Evolutionary conservation across 2,888 invertebrate genomes (phyloP).

Genomic region (Philopedon plagiatum): DNA sequence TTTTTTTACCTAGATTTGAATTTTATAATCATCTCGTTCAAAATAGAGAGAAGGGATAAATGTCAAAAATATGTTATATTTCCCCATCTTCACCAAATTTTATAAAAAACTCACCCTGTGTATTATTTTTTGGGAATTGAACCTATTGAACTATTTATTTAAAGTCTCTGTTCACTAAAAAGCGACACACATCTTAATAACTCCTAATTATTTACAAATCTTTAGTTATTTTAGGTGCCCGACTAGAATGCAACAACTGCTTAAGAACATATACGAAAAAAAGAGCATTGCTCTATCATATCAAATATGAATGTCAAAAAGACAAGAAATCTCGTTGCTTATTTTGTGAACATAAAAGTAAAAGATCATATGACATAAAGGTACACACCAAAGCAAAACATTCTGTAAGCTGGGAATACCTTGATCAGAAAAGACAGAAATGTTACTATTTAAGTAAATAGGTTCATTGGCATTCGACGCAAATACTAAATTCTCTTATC

Average conservation of each 20-base stretch:
- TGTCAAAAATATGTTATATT: too few species aligned
- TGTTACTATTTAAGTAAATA: not conserved
- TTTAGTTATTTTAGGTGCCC: conserved; percentile 21
- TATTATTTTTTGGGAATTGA: too few species aligned
- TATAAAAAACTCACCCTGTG: too few species aligned
- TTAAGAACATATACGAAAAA: conserved; percentile 82
- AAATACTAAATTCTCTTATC: too few species aligned
- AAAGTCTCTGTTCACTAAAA: too few species aligned
- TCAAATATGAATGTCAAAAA: conserved; percentile 79
- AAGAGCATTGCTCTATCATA: conserved; percentile 79
- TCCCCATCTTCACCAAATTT: too few species aligned
- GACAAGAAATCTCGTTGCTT: conserved; percentile 34
- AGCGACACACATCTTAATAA: not conserved
- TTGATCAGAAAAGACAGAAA: not conserved
- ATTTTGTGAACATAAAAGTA: conserved; percentile 45
- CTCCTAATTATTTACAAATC: not conserved
- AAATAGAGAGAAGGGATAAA: too few species aligned
- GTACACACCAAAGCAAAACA: conserved; percentile 20
- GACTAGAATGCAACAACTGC: conserved; percentile 67
- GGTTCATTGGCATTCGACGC: not conserved
- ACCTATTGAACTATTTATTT: too few species aligned
- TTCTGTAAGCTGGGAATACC: not conserved
- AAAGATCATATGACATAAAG: conserved; percentile 34
- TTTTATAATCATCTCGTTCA: too few species aligned
- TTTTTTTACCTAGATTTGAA: too few species aligned